phyloP scores from a whole-genome alignment of 2,888 invertebrate genomes.

The Ceramica pisi region DNA sequence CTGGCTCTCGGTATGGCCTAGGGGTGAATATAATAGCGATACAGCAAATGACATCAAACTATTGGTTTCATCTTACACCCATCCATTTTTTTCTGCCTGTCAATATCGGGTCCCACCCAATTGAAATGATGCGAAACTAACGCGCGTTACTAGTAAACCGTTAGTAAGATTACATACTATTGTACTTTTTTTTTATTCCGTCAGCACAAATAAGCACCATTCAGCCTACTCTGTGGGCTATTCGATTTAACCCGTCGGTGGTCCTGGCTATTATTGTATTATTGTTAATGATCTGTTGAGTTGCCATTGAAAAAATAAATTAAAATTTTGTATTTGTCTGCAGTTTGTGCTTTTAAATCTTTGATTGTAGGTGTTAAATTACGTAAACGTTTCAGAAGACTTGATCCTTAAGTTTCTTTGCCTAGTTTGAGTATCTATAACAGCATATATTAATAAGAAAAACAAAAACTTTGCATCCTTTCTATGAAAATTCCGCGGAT shows the following conservation, averaged over 20 bases:
- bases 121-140: constrained; percentile 69
- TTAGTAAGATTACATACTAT: constrained; percentile 68
- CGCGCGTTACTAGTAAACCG: constrained; percentile 65
- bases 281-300: constrained; percentile 48
- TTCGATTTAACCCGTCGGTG: constrained; percentile 57
- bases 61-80: constrained; percentile 36
- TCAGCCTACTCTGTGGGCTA: constrained; percentile 31
- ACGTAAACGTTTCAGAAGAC: background rate
- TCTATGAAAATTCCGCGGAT: too few relatives aligned
- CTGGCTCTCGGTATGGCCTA: too few relatives aligned
- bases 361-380: constrained; percentile 9
- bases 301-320: constrained; percentile 46
- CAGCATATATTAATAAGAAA: too few relatives aligned
- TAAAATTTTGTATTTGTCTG: constrained; percentile 3
- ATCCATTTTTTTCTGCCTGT: constrained; percentile 35
- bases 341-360: background rate
- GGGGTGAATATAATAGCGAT: background rate
- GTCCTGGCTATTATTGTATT: constrained; percentile 45
- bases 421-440: too few relatives aligned
- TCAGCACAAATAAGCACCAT: constrained; percentile 46
- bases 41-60: background rate
- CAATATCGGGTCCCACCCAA: constrained; percentile 33
- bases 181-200: constrained; percentile 60
- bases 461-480: background rate
- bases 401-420: background rate